Percentiles rank a stretch among this genome's conserved stretches.
Evolutionary conservation across 2,888 invertebrate genomes (phyloP).

Genomic region (Chloroclystis v-ata): DNA sequence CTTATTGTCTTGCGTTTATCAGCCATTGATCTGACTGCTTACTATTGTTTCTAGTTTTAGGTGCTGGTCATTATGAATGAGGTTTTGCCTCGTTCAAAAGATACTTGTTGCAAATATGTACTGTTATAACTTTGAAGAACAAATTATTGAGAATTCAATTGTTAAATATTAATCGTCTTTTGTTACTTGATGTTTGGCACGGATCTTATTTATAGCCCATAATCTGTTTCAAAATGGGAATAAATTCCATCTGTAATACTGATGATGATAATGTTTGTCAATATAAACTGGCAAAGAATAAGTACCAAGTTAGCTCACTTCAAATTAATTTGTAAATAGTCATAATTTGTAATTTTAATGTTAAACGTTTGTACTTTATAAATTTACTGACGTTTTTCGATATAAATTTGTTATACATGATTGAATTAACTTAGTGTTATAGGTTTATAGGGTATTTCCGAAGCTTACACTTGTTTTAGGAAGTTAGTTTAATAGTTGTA

Average conservation of each 20-base stretch:
- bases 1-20: slow-evolving; percentile 10
- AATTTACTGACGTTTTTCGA: slow-evolving; percentile 58
- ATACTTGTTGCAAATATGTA: no score
- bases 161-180: no score
- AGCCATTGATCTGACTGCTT: slow-evolving; percentile 43
- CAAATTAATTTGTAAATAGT: slow-evolving; percentile 57
- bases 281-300: slow-evolving; percentile 5
- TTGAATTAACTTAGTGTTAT: slow-evolving; percentile 28
- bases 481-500: slow-evolving; percentile 28
- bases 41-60: slow-evolving; percentile 28
- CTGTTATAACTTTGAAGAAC: not conserved
- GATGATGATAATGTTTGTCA: not conserved
- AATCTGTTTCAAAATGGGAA: not conserved
- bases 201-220: not conserved
- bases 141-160: no score
- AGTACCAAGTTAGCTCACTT: slow-evolving; percentile 31
- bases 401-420: slow-evolving; percentile 52
- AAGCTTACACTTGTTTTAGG: slow-evolving; percentile 41
- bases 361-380: slow-evolving; percentile 46
- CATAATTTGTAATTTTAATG: slow-evolving; percentile 56
- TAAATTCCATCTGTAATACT: no score
- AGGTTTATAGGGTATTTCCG: slow-evolving; percentile 45
- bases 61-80: slow-evolving; percentile 37
- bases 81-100: slow-evolving; percentile 17
- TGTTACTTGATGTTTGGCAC: slow-evolving; percentile 3